phyloP scores from a whole-genome alignment of 2,113 vertebrate genomes.

The Microtus oregoni region DNA sequence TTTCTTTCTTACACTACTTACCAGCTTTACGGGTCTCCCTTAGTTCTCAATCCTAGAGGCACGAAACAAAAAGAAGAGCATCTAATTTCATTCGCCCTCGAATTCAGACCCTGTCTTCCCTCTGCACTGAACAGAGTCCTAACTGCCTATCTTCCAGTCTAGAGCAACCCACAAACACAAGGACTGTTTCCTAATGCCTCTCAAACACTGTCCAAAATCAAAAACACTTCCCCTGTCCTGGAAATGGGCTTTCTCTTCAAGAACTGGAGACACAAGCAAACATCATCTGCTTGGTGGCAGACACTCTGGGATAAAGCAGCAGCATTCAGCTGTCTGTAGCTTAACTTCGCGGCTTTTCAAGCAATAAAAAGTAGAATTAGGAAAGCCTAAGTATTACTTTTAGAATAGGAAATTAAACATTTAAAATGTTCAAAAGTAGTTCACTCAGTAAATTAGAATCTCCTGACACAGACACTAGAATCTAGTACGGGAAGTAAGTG shows the following conservation, averaged over 20 bases:
- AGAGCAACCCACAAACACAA: background rate
- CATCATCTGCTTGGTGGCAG: slow-evolving; percentile 4
- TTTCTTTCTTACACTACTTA: background rate
- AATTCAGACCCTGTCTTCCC: background rate
- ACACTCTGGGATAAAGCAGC: background rate
- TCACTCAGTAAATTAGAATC: slow-evolving; percentile 43
- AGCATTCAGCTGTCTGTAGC: slow-evolving; percentile 21
- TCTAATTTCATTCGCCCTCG: background rate
- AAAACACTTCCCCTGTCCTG: background rate
- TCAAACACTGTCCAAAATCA: background rate
- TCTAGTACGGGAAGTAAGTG: background rate
- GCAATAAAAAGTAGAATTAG: background rate
- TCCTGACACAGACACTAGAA: slow-evolving; percentile 24
- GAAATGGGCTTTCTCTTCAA: background rate
- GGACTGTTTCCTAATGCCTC: background rate
- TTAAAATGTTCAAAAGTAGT: slow-evolving; percentile 38
- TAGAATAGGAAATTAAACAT: slow-evolving; percentile 54
- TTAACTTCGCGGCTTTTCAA: slow-evolving; percentile 10
- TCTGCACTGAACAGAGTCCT: background rate
- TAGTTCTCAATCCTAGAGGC: background rate
- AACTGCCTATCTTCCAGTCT: background rate
- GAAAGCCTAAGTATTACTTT: slow-evolving; percentile 33
- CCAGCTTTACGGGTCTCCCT: background rate
- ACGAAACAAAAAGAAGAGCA: background rate
- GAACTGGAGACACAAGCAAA: background rate